Evolutionary conservation across 2,888 invertebrate species (phyloP).

Genomic region (Ornithoptera alexandrae): DNA sequence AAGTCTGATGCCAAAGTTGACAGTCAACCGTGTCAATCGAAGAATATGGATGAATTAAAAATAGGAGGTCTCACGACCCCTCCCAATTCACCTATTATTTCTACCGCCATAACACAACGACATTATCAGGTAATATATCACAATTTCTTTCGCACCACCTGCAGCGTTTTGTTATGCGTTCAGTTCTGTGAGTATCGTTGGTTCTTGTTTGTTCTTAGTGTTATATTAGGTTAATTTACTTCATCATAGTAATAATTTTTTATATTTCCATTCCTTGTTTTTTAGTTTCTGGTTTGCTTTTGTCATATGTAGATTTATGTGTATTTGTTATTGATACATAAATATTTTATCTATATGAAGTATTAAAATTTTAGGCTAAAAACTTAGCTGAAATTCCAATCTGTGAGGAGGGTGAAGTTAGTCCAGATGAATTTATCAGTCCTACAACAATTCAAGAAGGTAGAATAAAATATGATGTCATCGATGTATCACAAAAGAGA

Average conservation of each 20-base stretch:
- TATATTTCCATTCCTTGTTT: constrained; percentile 31
- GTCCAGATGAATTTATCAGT: constrained; percentile 80
- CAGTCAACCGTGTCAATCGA: constrained; percentile 63
- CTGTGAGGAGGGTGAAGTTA: constrained; percentile 82
- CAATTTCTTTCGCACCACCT: constrained; percentile 49
- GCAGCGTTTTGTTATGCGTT: constrained; percentile 64
- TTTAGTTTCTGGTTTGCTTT: constrained; percentile 33
- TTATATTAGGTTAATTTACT: constrained; percentile 26
- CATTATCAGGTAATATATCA: constrained; percentile 78
- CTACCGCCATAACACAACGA: constrained; percentile 80
- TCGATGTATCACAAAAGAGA: constrained; percentile 82
- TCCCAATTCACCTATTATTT: constrained; percentile 88
- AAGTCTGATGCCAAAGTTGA: constrained; percentile 66
- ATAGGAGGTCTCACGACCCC: constrained; percentile 79
- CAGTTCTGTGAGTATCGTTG: constrained; percentile 73
- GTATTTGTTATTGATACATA: constrained; percentile 20
- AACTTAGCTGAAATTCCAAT: constrained; percentile 83
- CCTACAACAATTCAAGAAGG: constrained; percentile 62
- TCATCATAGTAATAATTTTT: constrained; percentile 13
- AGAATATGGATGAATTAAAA: constrained; percentile 76
- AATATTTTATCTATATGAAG: constrained; percentile 32
- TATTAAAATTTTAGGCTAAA: constrained; percentile 66
- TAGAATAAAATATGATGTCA: constrained; percentile 71
- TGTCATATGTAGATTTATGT: constrained; percentile 25
- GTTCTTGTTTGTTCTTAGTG: constrained; percentile 50